These are phyloP conservation scores for Nyctibius bracteatus DNA, from an alignment of 2,113 vertebrate species.

Conservation along the genomic window DNA sequence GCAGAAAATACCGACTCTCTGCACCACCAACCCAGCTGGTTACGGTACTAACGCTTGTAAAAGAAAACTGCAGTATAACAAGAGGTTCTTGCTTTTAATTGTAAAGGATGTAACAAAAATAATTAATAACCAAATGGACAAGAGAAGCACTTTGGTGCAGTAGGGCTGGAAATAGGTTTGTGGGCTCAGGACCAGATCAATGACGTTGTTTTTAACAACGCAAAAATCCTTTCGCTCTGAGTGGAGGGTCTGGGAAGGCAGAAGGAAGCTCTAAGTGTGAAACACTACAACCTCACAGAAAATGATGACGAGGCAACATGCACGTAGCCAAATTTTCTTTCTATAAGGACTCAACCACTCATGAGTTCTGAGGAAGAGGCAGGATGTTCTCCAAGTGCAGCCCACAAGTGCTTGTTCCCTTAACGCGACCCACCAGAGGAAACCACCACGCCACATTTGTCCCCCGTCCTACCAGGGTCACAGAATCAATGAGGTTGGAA, in stretches of 20 bases:
- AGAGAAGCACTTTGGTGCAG: neutral
- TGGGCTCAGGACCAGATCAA: neutral
- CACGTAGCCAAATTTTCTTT: neutral
- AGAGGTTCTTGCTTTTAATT: neutral
- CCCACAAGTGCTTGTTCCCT: neutral
- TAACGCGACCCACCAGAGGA: neutral
- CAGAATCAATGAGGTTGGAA: too few species aligned
- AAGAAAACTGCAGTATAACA: neutral
- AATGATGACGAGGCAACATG: neutral
- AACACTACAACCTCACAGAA: accelerated
- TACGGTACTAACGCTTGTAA: neutral
- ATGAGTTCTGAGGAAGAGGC: neutral
- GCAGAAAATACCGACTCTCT: neutral
- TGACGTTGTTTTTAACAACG: accelerated
- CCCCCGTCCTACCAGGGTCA: neutral
- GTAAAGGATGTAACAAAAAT: neutral
- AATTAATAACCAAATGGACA: neutral
- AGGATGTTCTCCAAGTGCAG: neutral
- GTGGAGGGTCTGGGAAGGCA: neutral
- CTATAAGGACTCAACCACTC: neutral
- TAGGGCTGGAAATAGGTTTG: neutral
- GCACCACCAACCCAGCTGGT: neutral
- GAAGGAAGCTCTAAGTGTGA: neutral
- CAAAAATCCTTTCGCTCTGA: neutral
- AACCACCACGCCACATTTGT: accelerated